phyloP scores from a whole-genome alignment of 2,113 vertebrate species.

The Microcebus jonahi region DNA sequence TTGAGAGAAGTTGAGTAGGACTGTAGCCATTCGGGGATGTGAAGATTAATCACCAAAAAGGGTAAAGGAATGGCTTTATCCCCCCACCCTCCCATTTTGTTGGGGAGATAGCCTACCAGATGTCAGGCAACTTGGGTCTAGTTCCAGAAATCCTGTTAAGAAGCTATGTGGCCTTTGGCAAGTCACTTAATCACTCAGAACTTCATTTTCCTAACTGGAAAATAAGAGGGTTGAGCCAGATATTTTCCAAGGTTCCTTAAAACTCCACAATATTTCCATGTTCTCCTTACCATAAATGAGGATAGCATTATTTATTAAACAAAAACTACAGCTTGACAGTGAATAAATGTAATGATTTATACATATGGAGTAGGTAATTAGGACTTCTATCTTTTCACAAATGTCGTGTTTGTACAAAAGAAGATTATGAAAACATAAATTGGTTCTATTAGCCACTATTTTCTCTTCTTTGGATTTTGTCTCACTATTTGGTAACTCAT shows the following conservation, averaged over 20 bases:
- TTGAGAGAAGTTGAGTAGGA: constrained; percentile 13
- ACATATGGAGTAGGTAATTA: background rate
- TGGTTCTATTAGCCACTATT: background rate
- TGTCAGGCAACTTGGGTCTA: constrained; percentile 36
- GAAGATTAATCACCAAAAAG: background rate
- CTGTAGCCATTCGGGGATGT: background rate
- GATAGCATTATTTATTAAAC: background rate
- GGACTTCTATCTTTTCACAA: background rate
- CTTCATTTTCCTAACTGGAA: constrained; percentile 62
- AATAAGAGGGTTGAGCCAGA: constrained; percentile 40
- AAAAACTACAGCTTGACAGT: background rate
- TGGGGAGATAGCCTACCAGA: background rate
- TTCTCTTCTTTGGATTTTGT: constrained; percentile 21
- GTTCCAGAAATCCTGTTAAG: constrained; percentile 55
- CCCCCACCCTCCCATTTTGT: background rate
- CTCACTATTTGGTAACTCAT: background rate
- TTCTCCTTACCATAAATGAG: constrained; percentile 9
- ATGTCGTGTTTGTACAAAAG: background rate
- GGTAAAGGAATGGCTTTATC: constrained; percentile 1
- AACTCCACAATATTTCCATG: constrained; percentile 41
- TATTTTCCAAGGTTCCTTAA: constrained; percentile 37
- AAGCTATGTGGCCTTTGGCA: constrained; percentile 53
- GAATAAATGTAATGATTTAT: background rate
- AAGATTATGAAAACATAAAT: background rate
- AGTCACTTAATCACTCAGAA: constrained; percentile 54